Conservation (phyloP, 2,888 invertebrate species). For the Orthosia cruda region DNA sequence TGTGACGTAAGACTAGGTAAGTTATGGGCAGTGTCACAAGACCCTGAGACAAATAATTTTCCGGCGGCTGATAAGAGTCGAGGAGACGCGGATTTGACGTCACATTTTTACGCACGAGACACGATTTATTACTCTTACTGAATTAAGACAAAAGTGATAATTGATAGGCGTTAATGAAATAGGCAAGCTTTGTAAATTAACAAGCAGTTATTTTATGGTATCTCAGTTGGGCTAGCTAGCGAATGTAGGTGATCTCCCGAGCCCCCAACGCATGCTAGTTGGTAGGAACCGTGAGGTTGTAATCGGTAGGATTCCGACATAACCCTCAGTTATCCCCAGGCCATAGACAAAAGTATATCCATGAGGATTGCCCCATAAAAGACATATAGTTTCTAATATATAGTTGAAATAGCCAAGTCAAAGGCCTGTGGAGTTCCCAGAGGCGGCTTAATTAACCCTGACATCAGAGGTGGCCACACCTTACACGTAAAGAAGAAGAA, state of each 20-base stretch:
- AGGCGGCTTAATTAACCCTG: no score
- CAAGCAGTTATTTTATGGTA: background rate
- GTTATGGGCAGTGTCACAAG: slow-evolving; percentile 48
- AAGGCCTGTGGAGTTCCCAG: no score
- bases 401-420: no score
- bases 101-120: slow-evolving; percentile 16
- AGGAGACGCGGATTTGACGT: slow-evolving; percentile 30
- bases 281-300: background rate
- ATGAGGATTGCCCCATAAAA: no score
- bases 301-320: background rate
- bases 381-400: no score
- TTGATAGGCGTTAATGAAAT: slow-evolving; percentile 17
- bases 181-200: background rate
- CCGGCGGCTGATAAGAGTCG: slow-evolving; percentile 37
- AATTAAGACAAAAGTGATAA: slow-evolving; percentile 22
- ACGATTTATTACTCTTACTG: slow-evolving; percentile 11
- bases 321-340: no score
- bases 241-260: background rate
- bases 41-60: slow-evolving; percentile 45
- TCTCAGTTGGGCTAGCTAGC: background rate
- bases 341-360: no score
- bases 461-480: no score
- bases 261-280: background rate
- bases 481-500: no score
- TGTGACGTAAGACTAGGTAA: slow-evolving; percentile 33